Conservation (phyloP, 2,888 invertebrate genomes). For the Epistrophella euchroma region DNA sequence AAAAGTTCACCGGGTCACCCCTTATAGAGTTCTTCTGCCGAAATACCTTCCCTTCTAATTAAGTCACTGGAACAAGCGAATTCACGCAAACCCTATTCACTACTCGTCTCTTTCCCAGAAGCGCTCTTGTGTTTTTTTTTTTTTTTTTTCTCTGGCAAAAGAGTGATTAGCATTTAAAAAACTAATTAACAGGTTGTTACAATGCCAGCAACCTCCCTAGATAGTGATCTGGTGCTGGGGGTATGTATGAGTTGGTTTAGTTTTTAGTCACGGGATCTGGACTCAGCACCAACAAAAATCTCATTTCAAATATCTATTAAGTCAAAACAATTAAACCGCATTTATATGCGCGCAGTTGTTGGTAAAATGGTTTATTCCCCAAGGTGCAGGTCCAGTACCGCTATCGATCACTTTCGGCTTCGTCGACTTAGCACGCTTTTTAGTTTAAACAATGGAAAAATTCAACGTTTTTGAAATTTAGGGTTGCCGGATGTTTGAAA, state of each 20-base stretch:
- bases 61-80: slow-evolving; percentile 71
- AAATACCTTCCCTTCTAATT: slow-evolving; percentile 57
- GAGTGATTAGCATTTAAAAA: slow-evolving; percentile 74
- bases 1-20: slow-evolving; percentile 65
- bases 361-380: slow-evolving; percentile 4
- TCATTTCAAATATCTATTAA: slow-evolving; percentile 61
- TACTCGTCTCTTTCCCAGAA: background rate
- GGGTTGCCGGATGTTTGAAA: slow-evolving; percentile 8
- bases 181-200: slow-evolving; percentile 75
- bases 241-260: slow-evolving; percentile 11
- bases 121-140: background rate
- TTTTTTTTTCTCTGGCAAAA: slow-evolving; percentile 33
- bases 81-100: slow-evolving; percentile 46
- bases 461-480: background rate
- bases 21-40: slow-evolving; percentile 22
- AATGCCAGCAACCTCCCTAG: slow-evolving; percentile 55
- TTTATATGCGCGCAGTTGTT: slow-evolving; percentile 6
- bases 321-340: slow-evolving; percentile 29
- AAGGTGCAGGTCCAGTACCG: slow-evolving; percentile 7
- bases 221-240: slow-evolving; percentile 52
- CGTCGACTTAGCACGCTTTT: slow-evolving; percentile 46
- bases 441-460: slow-evolving; percentile 49
- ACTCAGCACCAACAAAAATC: slow-evolving; percentile 31
- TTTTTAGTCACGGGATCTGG: slow-evolving; percentile 18
- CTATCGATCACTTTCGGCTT: slow-evolving; percentile 52